Percentiles rank a stretch among this genome's conserved stretches.
Evolutionary conservation across 1,140 invertebrate species (phyloP).

Genomic region (Triops longicaudatus): DNA sequence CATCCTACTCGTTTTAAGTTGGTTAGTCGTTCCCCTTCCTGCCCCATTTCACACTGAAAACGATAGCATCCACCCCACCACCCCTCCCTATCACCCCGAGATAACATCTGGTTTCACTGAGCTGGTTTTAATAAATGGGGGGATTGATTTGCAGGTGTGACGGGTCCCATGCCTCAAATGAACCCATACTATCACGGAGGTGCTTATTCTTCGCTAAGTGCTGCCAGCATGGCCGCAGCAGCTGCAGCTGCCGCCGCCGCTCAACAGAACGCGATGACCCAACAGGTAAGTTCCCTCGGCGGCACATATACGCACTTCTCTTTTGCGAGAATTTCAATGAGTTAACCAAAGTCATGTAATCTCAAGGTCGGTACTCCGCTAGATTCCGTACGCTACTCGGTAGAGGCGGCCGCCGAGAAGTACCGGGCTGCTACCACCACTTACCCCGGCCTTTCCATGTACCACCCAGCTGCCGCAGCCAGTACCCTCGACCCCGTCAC

Average conservation of each 20-base stretch:
- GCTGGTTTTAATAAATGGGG: constrained; percentile 12
- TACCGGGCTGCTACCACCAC: constrained; percentile 53
- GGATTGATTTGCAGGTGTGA: constrained; percentile 44
- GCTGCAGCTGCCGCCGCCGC: constrained; percentile 53
- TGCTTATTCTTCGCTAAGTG: constrained; percentile 52
- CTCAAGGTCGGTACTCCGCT: constrained; percentile 58
- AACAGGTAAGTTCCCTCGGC: constrained; percentile 26
- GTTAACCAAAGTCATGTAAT: constrained; percentile 1
- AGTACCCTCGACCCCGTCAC: constrained; percentile 37
- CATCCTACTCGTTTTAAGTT: not conserved
- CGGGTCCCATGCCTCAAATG: constrained; percentile 52
- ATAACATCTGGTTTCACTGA: not conserved
- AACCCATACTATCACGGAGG: constrained; percentile 48
- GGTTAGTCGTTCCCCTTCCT: not conserved
- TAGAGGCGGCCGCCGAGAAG: constrained; percentile 48
- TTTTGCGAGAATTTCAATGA: not conserved
- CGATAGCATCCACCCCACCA: not conserved
- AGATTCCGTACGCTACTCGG: constrained; percentile 57
- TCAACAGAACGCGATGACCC: constrained; percentile 49
- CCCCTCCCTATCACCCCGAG: not conserved
- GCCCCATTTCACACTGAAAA: not conserved
- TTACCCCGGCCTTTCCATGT: constrained; percentile 41
- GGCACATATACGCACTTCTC: not conserved
- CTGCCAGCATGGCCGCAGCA: constrained; percentile 53
- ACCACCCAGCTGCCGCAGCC: constrained; percentile 55